Evolutionary conservation across 2,797 vertebrate genomes (phyloP), one percentile per base, ranked within the genome.

Genomic region (Brotula barbata): DNA sequence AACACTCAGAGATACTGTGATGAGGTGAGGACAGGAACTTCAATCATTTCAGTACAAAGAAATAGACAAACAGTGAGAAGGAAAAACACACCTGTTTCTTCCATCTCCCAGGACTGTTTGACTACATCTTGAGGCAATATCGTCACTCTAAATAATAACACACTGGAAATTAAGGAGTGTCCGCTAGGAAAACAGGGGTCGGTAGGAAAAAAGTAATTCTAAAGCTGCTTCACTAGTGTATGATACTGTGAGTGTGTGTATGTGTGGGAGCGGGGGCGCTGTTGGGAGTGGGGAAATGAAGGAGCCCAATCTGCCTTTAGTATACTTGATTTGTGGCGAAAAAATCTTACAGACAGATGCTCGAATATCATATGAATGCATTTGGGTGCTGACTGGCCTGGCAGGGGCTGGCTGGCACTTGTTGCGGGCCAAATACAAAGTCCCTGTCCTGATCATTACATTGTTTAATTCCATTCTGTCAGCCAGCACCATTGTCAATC

Each of bases 271-370:
- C 45, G 39, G 17, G 21, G 11, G 14, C 5, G 50, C 46, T 64
- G 19, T 37, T n/a, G n/a, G n/a, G 11, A 37, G 36, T 21, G 42
- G 21, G 50, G 54, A 63, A 41, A 34, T 51, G 48, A 54, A 58
- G 44, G 58, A 73, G 33, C 55, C 42, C 48, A 52, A 42, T 64
- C 61, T 42, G 11, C 78, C 53, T 80, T 78, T 65, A 68, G 69
- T 77, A 61, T 49, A 81, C 44, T 69, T 78, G 57, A 86, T 77
- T 73, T 75, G 71, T 52, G 25, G 64, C 49, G 7, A 31, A 65
- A 57, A 77, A 79, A 81, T 71, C 67, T 80, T 64, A 54, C 71
- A 77, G 71, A 59, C 78, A 84, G 79, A 87, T 83, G 80, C 75
- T 58, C 20, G 58, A 70, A 75, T 79, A 75, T 81, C 25, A 72